These are phyloP conservation scores for Drosophila parvula DNA, from an alignment of 1,140 invertebrate genomes.

Conservation along the genomic window DNA sequence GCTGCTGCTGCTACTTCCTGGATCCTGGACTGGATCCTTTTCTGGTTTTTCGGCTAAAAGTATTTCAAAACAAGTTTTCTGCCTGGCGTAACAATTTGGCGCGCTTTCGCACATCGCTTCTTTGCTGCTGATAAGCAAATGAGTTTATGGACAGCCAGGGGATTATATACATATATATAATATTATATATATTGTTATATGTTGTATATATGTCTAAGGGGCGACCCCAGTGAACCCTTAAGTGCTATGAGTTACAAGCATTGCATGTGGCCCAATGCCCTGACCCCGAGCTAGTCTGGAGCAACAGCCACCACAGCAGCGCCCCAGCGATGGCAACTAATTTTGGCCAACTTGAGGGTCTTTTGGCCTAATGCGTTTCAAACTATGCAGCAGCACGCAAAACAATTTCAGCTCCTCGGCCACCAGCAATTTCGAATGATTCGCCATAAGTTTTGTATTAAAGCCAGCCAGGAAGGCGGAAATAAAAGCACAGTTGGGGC, in stretches of 20 bases:
- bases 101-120: constrained; percentile 47
- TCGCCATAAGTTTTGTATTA: constrained; percentile 39
- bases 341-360: constrained; percentile 21
- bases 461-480: constrained; percentile 1
- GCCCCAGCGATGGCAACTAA: constrained; percentile 38
- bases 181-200: background rate
- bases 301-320: constrained; percentile 17
- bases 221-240: constrained; percentile 40
- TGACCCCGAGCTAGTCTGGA: constrained; percentile 30
- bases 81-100: constrained; percentile 70
- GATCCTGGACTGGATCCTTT: constrained; percentile 37
- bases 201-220: background rate
- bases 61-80: constrained; percentile 79
- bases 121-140: constrained; percentile 69
- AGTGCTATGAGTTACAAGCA: constrained; percentile 49
- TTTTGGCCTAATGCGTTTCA: constrained; percentile 51
- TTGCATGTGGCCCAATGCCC: constrained; percentile 39
- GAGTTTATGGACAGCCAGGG: constrained; percentile 69
- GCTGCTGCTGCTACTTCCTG: constrained; percentile 1
- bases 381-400: constrained; percentile 71
- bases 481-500: background rate
- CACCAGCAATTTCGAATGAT: constrained; percentile 44
- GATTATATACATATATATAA: constrained; percentile 11
- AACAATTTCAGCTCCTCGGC: constrained; percentile 47
- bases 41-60: constrained; percentile 54